These are phyloP conservation scores for Odontamblyopus lacepedii DNA, from an alignment of 2,797 vertebrate species.

Conservation along the genomic window DNA sequence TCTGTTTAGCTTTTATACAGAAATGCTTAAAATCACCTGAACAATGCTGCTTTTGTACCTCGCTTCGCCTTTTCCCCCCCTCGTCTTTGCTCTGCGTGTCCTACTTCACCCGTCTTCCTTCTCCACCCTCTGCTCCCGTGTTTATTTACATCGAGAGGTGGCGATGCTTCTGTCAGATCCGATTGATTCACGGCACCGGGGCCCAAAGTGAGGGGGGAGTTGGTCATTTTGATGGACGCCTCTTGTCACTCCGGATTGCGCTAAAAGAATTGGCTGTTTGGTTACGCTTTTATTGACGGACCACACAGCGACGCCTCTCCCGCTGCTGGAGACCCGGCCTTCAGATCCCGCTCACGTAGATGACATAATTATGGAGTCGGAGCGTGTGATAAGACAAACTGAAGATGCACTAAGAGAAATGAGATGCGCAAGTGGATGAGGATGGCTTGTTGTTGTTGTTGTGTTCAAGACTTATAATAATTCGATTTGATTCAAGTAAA, in stretches of 20 bases:
- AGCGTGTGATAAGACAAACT: constrained; percentile 63
- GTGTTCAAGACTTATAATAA: background rate
- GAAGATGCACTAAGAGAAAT: constrained; percentile 63
- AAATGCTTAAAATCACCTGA: background rate
- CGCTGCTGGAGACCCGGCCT: constrained; percentile 36
- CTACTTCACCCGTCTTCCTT: constrained; percentile 49
- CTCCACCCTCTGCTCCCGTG: constrained; percentile 39
- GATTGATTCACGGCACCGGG: constrained; percentile 63
- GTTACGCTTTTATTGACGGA: constrained; percentile 37
- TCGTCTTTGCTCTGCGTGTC: constrained; percentile 42
- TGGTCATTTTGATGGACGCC: constrained; percentile 57
- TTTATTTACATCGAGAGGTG: constrained; percentile 67
- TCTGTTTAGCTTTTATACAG: background rate
- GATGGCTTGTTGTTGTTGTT: constrained; percentile 44
- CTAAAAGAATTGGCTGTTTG: constrained; percentile 59
- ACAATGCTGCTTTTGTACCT: background rate
- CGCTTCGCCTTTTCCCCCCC: background rate
- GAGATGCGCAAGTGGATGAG: constrained; percentile 65
- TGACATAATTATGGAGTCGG: constrained; percentile 73
- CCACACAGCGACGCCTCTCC: background rate
- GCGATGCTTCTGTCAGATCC: constrained; percentile 40
- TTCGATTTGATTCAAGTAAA: background rate
- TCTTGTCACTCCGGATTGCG: constrained; percentile 55
- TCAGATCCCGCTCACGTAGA: constrained; percentile 54
- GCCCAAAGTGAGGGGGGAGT: constrained; percentile 56